Evolutionary conservation across 2,797 vertebrate genomes (phyloP), one percentile per base, ranked within the genome.

Genomic region (Centroberyx gerrardi): DNA sequence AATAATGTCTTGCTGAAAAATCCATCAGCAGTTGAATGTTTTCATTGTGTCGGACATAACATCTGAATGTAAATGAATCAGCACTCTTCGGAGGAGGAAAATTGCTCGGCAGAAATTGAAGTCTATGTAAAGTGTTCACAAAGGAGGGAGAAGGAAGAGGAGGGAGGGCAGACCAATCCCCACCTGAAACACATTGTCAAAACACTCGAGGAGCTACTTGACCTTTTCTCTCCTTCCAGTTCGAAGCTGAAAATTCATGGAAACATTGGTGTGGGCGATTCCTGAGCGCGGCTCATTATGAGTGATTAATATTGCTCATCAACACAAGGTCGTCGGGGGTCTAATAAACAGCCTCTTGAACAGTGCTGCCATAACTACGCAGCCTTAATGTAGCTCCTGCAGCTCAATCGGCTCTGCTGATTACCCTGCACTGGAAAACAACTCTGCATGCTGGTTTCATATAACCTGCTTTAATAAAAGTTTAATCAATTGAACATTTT

Each of bases 301-400:
- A 85, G 76, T 78, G 66, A 88, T 90, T 85, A 72, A 85, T 87
- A 84, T 76, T 83, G 76, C 64, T 76, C 68, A 74, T 79, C 46
- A 84, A 62, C 62, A 74, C 70, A 80, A 88, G 74, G 82, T 86
- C 82, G 62, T n/a, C 4, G 22, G 27, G 61, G 61, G 40, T 40
- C 69, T 60, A 31, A 72, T 78, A 74, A 89, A 83, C 55, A 78
- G 38, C 65, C 53, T 75, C 59, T 36, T 29, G 22, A 62, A 63
- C 2, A 15, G 15, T 0, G 3, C 15, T 53, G 8, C 53, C 51
- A 12, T 56, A 55, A 52, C 59, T 40, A 28, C 14, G 29, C 27
- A 42, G 29, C 5, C 13, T 60, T 40, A 14, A n/a, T 56, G 46
- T 28, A 5, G 63, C 61, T 56, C 33, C 61, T 52, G 55, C 56